Evolutionary conservation across 2,113 vertebrate genomes (phyloP).

Genomic region (Lamprotornis superbus): DNA sequence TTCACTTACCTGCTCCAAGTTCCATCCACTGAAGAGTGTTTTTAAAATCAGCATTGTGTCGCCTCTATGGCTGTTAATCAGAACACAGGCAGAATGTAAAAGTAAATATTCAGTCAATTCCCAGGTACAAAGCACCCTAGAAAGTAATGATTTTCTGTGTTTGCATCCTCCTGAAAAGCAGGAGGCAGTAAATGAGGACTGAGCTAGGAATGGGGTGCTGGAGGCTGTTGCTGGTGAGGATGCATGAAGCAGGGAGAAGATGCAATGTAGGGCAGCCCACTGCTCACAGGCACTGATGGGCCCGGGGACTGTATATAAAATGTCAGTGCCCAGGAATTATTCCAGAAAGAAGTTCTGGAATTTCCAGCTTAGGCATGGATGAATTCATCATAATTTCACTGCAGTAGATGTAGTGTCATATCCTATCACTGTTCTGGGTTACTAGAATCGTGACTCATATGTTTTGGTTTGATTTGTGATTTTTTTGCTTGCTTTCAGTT

Average conservation of each 20-base stretch:
- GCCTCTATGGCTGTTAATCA: not conserved
- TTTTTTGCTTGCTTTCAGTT: not conserved
- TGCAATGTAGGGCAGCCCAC: not conserved
- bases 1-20: not conserved
- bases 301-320: rapidly evolving
- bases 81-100: not conserved
- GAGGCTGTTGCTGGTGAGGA: not conserved
- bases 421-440: not conserved
- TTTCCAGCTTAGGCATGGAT: not conserved
- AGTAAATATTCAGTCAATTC: not conserved
- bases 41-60: not conserved
- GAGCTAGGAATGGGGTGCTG: not conserved
- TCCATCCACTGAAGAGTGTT: not conserved
- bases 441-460: not conserved
- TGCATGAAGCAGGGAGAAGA: conserved; percentile 12
- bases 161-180: not conserved
- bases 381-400: not conserved
- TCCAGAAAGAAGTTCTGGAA: not conserved
- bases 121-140: not conserved
- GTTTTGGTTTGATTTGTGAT: not conserved
- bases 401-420: not conserved
- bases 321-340: not conserved
- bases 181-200: not conserved
- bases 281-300: not conserved
- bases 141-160: not conserved